Evolutionary conservation across 1,140 invertebrate species (phyloP).

Genomic region (Pseudachorutes palmiensis): DNA sequence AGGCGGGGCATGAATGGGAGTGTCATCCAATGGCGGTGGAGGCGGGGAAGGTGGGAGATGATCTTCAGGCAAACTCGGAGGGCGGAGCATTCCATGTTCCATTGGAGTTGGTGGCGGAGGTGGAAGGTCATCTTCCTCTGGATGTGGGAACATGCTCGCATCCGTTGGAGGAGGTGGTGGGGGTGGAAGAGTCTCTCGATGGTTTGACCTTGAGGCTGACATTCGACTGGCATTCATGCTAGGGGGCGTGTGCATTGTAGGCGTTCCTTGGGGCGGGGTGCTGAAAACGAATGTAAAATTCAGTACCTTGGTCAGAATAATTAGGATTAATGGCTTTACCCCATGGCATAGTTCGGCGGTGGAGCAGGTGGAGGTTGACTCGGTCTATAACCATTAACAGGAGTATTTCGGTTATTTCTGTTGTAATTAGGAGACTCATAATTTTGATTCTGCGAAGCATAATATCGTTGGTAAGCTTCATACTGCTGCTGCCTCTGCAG

Average conservation of each 20-base stretch:
- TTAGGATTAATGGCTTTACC: neutral
- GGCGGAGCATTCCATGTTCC: conserved; percentile 13
- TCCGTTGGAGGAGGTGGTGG: conserved; percentile 69
- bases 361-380: conserved; percentile 77
- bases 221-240: conserved; percentile 39
- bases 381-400: conserved; percentile 48
- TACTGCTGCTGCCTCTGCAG: conserved; percentile 2
- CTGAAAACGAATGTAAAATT: conserved; percentile 38
- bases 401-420: conserved; percentile 10
- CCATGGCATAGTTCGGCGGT: conserved; percentile 44
- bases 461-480: conserved; percentile 15
- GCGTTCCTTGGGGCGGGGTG: conserved; percentile 53
- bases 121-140: conserved; percentile 46
- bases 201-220: conserved; percentile 49
- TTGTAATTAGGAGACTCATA: conserved; percentile 9
- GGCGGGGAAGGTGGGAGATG: conserved; percentile 22
- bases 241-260: conserved; percentile 46
- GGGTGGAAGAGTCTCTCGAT: conserved; percentile 69
- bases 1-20: conserved; percentile 38
- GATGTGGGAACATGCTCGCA: conserved; percentile 15
- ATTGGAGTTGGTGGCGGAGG: conserved; percentile 52
- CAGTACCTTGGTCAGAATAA: neutral
- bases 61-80: conserved; percentile 17
- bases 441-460: conserved; percentile 2
- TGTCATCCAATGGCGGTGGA: neutral